Conservation (phyloP, 2,797 vertebrate species). For the Rhinophrynus dorsalis region DNA sequence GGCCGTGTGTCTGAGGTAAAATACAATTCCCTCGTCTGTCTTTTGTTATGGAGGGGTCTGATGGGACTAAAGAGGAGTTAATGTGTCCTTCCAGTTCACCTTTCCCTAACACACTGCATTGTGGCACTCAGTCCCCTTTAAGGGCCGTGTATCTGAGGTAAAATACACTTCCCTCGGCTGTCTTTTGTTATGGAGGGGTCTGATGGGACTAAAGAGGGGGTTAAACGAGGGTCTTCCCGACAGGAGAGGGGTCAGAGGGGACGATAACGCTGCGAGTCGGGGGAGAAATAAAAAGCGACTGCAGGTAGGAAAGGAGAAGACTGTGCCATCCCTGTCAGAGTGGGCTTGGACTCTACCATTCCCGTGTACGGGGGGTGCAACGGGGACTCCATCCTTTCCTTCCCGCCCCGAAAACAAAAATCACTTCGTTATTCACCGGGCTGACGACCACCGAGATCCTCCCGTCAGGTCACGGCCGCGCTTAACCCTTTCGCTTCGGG, state of each 20-base stretch:
- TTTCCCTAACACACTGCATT: too few relatives aligned
- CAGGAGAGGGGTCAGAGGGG: conserved; percentile 7
- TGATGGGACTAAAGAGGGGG: background rate
- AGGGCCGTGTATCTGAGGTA: too few relatives aligned
- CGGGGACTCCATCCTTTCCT: background rate
- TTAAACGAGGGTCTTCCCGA: conserved; percentile 8
- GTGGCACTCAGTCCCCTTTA: too few relatives aligned
- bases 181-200: too few relatives aligned
- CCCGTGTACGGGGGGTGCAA: background rate
- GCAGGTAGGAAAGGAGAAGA: conserved; percentile 36
- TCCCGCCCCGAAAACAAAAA: background rate
- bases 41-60: too few relatives aligned
- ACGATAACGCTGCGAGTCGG: conserved; percentile 8
- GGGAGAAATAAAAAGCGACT: conserved; percentile 3
- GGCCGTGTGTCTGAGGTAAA: too few relatives aligned
- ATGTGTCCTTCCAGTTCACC: too few relatives aligned
- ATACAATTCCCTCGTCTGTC: too few relatives aligned
- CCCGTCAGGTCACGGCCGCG: background rate
- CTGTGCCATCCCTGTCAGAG: conserved; percentile 35
- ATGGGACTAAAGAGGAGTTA: too few relatives aligned
- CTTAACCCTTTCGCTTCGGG: background rate
- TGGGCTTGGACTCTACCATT: conserved; percentile 50
- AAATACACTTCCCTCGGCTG: too few relatives aligned
- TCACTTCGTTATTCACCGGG: background rate
- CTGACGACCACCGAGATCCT: background rate